Base-by-base conservation (phyloP, 2,797 vertebrate species). In the Meda fulgida region DNA sequence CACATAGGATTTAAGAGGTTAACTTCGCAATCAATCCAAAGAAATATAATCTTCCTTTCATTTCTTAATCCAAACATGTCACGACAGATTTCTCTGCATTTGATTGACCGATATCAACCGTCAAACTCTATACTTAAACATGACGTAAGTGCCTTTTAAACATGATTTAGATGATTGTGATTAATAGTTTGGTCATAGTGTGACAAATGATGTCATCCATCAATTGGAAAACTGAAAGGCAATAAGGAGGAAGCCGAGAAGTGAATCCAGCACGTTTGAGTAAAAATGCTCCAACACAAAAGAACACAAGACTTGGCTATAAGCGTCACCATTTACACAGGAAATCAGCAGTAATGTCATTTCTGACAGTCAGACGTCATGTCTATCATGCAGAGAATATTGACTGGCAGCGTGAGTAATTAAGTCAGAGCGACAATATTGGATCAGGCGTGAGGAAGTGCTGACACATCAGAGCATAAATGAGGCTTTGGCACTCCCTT, bases 401-500 rank as follows among this genome's bases (percentile, higher is more conserved):
- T 89, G 89, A 89, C 85, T 84, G 78, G 67, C 81, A 73, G 81
- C 91, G 86, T 87, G 86, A 90, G 92, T 95, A 94, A 96, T 95
- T 95, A 93, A 94, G 94, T 94, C 93, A 92, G 73, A 88, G 85
- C 89, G 88, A 91, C 89, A 92, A 92, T 92, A 94, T 94, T 94
- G 93, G 93, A 93, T 91, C 78, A 71, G 87, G 81, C 53, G 76
- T 58, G 86, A 87, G 91, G 90, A 92, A 93, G 89, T 92, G 94
- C 95, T 95, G 94, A 95, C 90, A 91, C 92, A 91, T 92, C 93
- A 92, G 72, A 92, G 90, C 93, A 90, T 84, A 93, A 94, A 95
- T 94, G 89, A 92, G 87, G 85, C 88, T 85, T 91, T 89, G 89
- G 51, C 75, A 70, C 65, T 67, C 84, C 70, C 87, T 88, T 92